Evolutionary conservation across 2,797 vertebrate species (phyloP).

Genomic region (Danio jaintianensis): DNA sequence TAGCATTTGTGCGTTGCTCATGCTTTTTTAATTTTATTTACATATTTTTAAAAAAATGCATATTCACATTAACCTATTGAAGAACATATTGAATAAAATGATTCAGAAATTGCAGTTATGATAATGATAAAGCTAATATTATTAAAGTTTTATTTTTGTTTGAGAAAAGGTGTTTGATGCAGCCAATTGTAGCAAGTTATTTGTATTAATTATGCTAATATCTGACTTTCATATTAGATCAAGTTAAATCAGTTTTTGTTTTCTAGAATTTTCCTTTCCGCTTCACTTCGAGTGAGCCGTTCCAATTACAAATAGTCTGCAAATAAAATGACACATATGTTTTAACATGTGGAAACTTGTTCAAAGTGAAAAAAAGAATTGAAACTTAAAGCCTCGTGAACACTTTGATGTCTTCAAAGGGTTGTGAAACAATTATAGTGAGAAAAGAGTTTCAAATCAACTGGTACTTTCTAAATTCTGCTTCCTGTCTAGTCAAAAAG

Average conservation of each 20-base stretch:
- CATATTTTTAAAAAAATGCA: not conserved
- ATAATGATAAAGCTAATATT: not conserved
- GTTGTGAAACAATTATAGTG: not conserved
- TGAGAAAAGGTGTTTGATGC: not conserved
- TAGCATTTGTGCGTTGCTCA: not conserved
- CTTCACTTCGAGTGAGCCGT: not conserved
- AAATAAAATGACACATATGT: not conserved
- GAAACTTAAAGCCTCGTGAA: not conserved
- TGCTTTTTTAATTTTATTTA: not conserved
- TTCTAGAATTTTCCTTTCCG: not conserved
- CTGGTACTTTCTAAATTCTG: not conserved
- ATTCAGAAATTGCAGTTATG: not conserved
- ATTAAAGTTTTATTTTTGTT: not conserved
- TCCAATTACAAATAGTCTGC: not conserved
- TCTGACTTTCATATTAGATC: not conserved
- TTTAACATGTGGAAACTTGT: not conserved
- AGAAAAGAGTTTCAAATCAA: not conserved
- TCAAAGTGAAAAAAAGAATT: constrained; percentile 1
- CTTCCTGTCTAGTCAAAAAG: not conserved
- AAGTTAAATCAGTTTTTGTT: not conserved
- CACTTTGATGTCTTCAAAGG: not conserved
- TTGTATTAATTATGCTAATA: not conserved
- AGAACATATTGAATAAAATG: not conserved
- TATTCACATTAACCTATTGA: not conserved
- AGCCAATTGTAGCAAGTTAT: not conserved